phyloP scores from a whole-genome alignment of 2,888 invertebrate species.

The Oscheius onirici region DNA sequence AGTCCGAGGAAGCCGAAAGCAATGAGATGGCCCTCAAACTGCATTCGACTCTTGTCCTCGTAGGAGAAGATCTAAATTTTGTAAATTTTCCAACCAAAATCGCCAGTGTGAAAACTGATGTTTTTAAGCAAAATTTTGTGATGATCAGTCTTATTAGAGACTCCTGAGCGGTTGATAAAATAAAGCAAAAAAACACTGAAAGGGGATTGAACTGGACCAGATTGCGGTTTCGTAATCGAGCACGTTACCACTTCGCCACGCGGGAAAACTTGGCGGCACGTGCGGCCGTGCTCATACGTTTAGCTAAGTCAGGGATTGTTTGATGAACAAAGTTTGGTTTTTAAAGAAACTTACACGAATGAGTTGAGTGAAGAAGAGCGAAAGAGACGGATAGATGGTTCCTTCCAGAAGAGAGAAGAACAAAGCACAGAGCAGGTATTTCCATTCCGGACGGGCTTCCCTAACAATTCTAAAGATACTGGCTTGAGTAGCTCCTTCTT shows the following conservation, averaged over 20 bases:
- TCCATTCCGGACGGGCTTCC: constrained; percentile 73
- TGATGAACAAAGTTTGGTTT: background rate
- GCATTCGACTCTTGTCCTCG: constrained; percentile 16
- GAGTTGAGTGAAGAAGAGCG: constrained; percentile 72
- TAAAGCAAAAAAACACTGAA: too few relatives aligned
- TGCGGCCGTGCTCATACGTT: too few relatives aligned
- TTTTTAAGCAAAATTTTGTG: too few relatives aligned
- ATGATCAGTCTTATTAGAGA: too few relatives aligned
- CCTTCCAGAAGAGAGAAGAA: constrained; percentile 67
- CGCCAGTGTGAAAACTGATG: too few relatives aligned
- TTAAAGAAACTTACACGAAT: constrained; percentile 29
- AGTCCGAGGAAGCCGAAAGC: constrained; percentile 16
- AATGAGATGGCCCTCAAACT: background rate
- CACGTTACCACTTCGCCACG: too few relatives aligned
- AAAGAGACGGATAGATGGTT: constrained; percentile 74
- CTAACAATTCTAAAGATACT: constrained; percentile 69
- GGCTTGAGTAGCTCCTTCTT: constrained; percentile 54
- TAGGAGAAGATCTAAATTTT: constrained; percentile 17
- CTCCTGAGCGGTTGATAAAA: too few relatives aligned
- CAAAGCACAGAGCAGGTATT: constrained; percentile 71
- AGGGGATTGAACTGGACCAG: too few relatives aligned
- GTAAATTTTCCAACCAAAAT: background rate
- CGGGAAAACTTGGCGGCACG: too few relatives aligned
- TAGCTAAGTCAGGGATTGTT: too few relatives aligned
- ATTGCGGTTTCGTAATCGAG: too few relatives aligned